These are phyloP conservation scores for Gymnothorax javanicus DNA, from an alignment of 2,797 vertebrate genomes.

Conservation along the genomic window DNA sequence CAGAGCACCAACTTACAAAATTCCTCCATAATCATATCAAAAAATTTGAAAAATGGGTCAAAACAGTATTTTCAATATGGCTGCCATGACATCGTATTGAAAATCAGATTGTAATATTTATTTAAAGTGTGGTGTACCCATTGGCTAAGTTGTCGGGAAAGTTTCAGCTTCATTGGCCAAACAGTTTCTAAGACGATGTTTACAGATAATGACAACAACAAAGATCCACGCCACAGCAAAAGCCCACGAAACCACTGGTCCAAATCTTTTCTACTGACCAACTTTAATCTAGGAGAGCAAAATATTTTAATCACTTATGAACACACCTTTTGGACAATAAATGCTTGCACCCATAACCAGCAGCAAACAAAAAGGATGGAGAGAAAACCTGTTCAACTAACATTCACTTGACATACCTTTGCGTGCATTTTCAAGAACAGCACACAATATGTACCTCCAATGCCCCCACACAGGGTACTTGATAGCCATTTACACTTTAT, in stretches of 20 bases:
- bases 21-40: no score
- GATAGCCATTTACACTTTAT: slow-evolving; percentile 15
- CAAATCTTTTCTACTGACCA: neutral
- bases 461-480: slow-evolving; percentile 27
- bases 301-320: neutral
- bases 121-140: no score
- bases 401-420: slow-evolving; percentile 7
- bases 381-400: slow-evolving; percentile 6
- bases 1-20: no score
- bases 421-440: neutral
- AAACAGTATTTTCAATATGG: no score
- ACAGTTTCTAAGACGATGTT: no score
- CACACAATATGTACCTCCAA: slow-evolving; percentile 41
- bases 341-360: neutral
- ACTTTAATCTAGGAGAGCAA: neutral
- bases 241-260: neutral
- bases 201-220: no score
- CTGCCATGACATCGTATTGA: no score
- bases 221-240: no score
- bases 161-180: no score
- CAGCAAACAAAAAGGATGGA: neutral
- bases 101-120: no score
- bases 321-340: neutral
- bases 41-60: no score
- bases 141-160: no score